phyloP scores from a whole-genome alignment of 2,797 vertebrate species.

The Sardinella longiceps region DNA sequence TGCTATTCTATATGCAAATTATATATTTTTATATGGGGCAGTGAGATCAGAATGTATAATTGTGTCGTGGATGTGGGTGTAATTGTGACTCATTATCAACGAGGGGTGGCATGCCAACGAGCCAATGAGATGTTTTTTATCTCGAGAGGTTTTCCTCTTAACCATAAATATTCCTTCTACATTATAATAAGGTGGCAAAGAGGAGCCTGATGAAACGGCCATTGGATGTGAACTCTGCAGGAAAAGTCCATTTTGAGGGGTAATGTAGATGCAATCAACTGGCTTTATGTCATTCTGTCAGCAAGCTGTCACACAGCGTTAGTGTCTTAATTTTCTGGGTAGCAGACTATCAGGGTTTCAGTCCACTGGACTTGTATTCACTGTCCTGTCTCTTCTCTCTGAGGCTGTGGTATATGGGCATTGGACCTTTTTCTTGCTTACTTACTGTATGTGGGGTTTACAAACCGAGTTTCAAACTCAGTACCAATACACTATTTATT shows the following conservation, averaged over 20 bases:
- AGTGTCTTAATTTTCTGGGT: background rate
- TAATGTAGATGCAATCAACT: slow-evolving; percentile 4
- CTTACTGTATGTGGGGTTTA: too few species aligned
- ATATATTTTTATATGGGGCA: background rate
- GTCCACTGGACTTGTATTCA: background rate
- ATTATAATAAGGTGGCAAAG: too few species aligned
- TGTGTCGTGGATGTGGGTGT: background rate
- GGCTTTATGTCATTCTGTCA: background rate
- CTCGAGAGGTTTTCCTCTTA: too few species aligned
- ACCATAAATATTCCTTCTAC: too few species aligned
- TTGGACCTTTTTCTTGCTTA: background rate
- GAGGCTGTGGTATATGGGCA: background rate
- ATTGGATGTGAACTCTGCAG: background rate
- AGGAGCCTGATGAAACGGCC: background rate
- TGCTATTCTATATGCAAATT: background rate
- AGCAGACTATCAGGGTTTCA: background rate
- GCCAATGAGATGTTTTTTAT: too few species aligned
- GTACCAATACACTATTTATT: too few species aligned
- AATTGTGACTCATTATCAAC: background rate
- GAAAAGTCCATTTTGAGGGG: background rate
- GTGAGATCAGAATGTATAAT: background rate
- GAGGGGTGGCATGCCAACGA: background rate
- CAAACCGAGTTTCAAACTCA: too few species aligned
- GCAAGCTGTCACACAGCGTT: background rate
- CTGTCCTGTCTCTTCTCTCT: background rate